Evolutionary conservation across 2,888 invertebrate genomes (phyloP).

Genomic region (Hirtodrosophila histrioides): DNA sequence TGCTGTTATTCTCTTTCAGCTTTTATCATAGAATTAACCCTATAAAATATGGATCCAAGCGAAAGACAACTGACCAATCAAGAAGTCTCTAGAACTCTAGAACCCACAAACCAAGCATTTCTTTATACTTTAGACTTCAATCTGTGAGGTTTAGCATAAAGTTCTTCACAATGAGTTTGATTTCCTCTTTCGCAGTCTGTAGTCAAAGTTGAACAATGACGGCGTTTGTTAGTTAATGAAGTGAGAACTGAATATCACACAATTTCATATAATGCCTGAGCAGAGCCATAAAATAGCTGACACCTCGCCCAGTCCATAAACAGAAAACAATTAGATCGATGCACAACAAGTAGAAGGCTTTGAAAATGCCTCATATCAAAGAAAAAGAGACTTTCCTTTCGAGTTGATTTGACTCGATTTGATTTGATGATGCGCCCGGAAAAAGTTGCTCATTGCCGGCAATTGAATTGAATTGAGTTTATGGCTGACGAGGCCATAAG

Average conservation of each 20-base stretch:
- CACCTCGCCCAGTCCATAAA: conserved; percentile 53
- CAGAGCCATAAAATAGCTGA: conserved; percentile 58
- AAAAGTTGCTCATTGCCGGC: conserved; percentile 60
- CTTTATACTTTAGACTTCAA: neutral
- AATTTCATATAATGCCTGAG: conserved; percentile 14
- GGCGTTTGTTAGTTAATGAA: conserved; percentile 28
- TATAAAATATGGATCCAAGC: neutral
- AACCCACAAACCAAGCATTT: conserved; percentile 1
- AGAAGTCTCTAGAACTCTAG: conserved; percentile 1
- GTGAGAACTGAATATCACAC: conserved; percentile 25
- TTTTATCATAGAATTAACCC: too few species aligned
- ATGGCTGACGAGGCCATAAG: conserved; percentile 41
- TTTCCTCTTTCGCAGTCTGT: neutral
- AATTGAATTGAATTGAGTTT: conserved; percentile 69
- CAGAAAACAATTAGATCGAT: conserved; percentile 39
- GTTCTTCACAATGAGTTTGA: neutral
- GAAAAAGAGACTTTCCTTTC: conserved; percentile 55
- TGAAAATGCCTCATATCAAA: neutral
- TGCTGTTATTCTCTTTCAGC: too few species aligned
- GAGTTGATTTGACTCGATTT: conserved; percentile 60
- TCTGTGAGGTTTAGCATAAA: neutral
- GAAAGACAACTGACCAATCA: neutral
- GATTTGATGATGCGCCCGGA: conserved; percentile 64
- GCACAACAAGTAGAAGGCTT: conserved; percentile 39
- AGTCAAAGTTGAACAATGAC: conserved; percentile 23